These are phyloP conservation scores for Allobates femoralis DNA, from an alignment of 2,797 vertebrate genomes.

Conservation along the genomic window DNA sequence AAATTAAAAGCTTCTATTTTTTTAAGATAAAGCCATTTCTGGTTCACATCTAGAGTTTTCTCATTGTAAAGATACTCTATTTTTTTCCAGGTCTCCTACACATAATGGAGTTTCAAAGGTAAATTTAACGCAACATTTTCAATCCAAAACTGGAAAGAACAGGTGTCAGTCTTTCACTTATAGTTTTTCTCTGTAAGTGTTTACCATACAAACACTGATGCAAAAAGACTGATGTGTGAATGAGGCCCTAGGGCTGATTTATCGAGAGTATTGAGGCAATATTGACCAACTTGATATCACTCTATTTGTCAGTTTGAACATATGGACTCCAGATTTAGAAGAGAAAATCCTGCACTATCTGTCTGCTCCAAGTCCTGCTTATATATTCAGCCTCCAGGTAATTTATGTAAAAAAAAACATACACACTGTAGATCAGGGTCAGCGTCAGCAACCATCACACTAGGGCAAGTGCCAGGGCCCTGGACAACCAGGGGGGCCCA, in stretches of 20 bases:
- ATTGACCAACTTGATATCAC: background rate
- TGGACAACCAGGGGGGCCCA: too few relatives aligned
- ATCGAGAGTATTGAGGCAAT: too few relatives aligned
- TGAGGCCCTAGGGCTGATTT: background rate
- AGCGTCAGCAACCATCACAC: too few relatives aligned
- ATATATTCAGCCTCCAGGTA: slow-evolving; percentile 75
- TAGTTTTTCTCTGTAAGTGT: too few relatives aligned
- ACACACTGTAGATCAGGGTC: too few relatives aligned
- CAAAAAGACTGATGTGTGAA: too few relatives aligned
- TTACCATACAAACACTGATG: too few relatives aligned
- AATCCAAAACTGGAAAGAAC: background rate
- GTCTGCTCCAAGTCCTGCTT: slow-evolving; percentile 65
- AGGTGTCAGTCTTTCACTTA: too few relatives aligned
- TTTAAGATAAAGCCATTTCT: background rate
- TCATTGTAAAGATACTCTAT: background rate
- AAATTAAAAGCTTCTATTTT: too few relatives aligned
- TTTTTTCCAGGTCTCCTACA: slow-evolving; percentile 76
- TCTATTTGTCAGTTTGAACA: slow-evolving; percentile 65
- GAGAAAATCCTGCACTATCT: slow-evolving; percentile 73
- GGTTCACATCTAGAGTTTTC: background rate
- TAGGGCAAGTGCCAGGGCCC: too few relatives aligned
- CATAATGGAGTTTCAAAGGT: slow-evolving; percentile 80
- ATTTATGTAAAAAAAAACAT: slow-evolving; percentile 31
- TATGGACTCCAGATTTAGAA: slow-evolving; percentile 74
- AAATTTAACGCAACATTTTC: slow-evolving; percentile 58